These are phyloP conservation scores for Melinaea marsaeus DNA, from an alignment of 2,888 invertebrate genomes.

Conservation along the genomic window DNA sequence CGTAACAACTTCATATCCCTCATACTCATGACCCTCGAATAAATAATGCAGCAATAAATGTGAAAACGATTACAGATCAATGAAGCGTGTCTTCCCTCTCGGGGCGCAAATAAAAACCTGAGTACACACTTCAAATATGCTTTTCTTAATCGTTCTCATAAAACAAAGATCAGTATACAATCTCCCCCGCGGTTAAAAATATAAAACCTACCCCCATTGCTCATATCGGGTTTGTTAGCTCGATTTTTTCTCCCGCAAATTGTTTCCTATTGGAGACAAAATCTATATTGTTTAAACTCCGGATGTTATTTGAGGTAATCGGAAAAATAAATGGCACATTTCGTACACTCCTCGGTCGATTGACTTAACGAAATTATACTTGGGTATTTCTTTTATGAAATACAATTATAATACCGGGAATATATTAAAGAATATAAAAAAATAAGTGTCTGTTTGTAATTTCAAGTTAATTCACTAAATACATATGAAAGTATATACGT, in stretches of 20 bases:
- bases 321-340: constrained; percentile 55
- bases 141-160: constrained; percentile 79
- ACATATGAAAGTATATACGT: too few relatives aligned
- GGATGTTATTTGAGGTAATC: constrained; percentile 59
- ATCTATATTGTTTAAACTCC: constrained; percentile 63
- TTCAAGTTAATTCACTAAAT: too few relatives aligned
- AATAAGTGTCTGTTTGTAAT: too few relatives aligned
- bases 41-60: constrained; percentile 65
- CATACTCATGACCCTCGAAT: constrained; percentile 62
- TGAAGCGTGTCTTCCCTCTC: constrained; percentile 73
- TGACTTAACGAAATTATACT: constrained; percentile 28
- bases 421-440: too few relatives aligned
- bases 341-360: constrained; percentile 39
- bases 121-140: constrained; percentile 79
- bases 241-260: constrained; percentile 67
- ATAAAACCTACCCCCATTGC: constrained; percentile 64
- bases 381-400: constrained; percentile 13
- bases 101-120: constrained; percentile 72
- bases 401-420: background rate
- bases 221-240: constrained; percentile 68
- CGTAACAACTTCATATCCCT: constrained; percentile 48
- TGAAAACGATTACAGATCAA: constrained; percentile 77
- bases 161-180: constrained; percentile 74
- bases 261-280: constrained; percentile 61
- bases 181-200: constrained; percentile 64